Conservation (phyloP, 23 tunicate species). For the Aplidium turbinatum region DNA sequence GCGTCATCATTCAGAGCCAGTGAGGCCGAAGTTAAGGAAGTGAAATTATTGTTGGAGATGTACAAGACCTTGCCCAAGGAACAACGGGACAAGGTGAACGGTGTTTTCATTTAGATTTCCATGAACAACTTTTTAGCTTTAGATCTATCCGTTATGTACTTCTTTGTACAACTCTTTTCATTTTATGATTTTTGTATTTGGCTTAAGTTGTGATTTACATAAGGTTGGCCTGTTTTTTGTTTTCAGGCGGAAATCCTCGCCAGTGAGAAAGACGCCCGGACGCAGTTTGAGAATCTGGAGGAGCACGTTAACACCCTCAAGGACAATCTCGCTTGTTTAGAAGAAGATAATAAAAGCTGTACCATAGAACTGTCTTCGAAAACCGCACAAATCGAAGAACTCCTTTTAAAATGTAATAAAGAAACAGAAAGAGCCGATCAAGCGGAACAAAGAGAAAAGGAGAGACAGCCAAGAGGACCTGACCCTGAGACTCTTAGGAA, state of each 20-base stretch:
- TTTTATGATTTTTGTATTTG: too few relatives aligned
- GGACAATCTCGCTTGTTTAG: slow-evolving; percentile 33
- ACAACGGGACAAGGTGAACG: slow-evolving; percentile 61
- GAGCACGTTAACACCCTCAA: slow-evolving; percentile 32
- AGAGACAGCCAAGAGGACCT: slow-evolving; percentile 40
- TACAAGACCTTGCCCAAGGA: slow-evolving; percentile 74
- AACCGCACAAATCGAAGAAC: slow-evolving; percentile 31
- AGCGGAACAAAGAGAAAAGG: slow-evolving; percentile 36
- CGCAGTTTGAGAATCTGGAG: slow-evolving; percentile 29
- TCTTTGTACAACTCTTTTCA: too few relatives aligned
- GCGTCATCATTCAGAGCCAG: slow-evolving; percentile 44
- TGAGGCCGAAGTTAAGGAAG: slow-evolving; percentile 49
- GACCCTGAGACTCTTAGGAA: slow-evolving; percentile 58
- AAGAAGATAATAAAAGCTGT: slow-evolving; percentile 30
- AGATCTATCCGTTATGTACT: too few relatives aligned
- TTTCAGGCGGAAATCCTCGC: slow-evolving; percentile 65
- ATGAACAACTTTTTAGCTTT: too few relatives aligned
- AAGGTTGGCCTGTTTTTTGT: too few relatives aligned
- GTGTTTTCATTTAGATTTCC: too few relatives aligned
- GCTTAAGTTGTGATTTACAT: too few relatives aligned
- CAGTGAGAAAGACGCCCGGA: slow-evolving; percentile 38
- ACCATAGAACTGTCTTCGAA: slow-evolving; percentile 32
- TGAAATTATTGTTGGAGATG: slow-evolving; percentile 63
- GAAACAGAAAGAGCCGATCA: slow-evolving; percentile 23
- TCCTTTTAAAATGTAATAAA: slow-evolving; percentile 6